phyloP scores from a whole-genome alignment of 2,888 invertebrate genomes.

The Rhagonycha lutea region DNA sequence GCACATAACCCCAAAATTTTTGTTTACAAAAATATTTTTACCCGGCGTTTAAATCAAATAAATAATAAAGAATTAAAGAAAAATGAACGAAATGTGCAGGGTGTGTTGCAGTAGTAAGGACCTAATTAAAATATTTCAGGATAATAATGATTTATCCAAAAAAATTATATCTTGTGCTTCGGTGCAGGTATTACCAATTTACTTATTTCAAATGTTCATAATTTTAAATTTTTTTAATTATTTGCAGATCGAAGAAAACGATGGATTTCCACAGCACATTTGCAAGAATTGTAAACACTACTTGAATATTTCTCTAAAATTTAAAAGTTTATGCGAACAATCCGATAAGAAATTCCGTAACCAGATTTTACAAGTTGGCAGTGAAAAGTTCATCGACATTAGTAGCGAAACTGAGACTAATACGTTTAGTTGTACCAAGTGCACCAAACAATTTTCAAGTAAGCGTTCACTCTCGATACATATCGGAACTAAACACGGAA shows the following conservation, averaged over 20 bases:
- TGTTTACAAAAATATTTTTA: not conserved
- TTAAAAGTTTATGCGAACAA: constrained; percentile 36
- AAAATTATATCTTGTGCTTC: constrained; percentile 30
- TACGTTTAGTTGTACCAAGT: constrained; percentile 4
- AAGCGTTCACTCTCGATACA: constrained; percentile 18
- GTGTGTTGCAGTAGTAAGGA: constrained; percentile 31
- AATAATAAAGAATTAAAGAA: not conserved
- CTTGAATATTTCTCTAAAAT: constrained; percentile 32
- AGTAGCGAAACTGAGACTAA: not conserved
- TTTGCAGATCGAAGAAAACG: constrained; percentile 31
- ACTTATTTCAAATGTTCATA: not conserved
- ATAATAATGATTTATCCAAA: constrained; percentile 16
- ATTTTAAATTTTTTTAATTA: not conserved
- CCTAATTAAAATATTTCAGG: constrained; percentile 30
- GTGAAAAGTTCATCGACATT: not conserved
- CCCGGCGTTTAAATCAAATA: not conserved
- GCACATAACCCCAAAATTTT: not conserved
- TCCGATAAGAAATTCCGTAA: constrained; percentile 23
- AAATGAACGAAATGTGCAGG: constrained; percentile 30
- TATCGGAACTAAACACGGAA: constrained; percentile 16
- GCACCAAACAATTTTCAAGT: constrained; percentile 4
- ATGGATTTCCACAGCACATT: constrained; percentile 36
- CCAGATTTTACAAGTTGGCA: not conserved
- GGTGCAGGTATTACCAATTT: constrained; percentile 28
- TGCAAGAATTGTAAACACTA: constrained; percentile 34